These are phyloP conservation scores for Ormyrus pomaceus DNA, from an alignment of 2,888 invertebrate species.

Conservation along the genomic window DNA sequence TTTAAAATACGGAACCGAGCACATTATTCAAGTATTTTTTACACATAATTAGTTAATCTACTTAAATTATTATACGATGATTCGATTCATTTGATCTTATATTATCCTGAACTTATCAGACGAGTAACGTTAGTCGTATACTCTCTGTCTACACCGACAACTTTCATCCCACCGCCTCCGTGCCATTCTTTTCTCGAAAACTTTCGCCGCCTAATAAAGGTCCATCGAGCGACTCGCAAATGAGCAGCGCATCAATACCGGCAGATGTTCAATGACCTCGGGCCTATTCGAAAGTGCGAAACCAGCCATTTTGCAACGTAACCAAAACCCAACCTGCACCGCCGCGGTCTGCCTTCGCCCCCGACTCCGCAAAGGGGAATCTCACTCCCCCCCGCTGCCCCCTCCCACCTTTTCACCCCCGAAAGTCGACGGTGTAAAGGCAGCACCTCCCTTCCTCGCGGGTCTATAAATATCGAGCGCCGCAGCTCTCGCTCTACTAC, in stretches of 20 bases:
- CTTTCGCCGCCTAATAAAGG: not conserved
- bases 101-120: no score
- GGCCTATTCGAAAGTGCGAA: not conserved
- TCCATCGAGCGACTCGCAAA: not conserved
- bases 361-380: slow-evolving; percentile 46
- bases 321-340: not conserved
- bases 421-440: slow-evolving; percentile 4
- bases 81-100: no score
- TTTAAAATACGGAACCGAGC: no score
- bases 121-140: no score
- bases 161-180: no score
- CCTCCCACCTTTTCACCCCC: not conserved
- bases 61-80: no score
- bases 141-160: no score
- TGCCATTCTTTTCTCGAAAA: no score
- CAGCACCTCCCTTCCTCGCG: slow-evolving; percentile 10
- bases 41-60: no score
- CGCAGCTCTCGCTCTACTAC: slow-evolving; percentile 11
- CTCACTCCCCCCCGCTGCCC: slow-evolving; percentile 2
- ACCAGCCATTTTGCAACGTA: slow-evolving; percentile 34
- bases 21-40: no score
- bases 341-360: slow-evolving; percentile 15
- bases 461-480: slow-evolving; percentile 1
- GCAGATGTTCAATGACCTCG: no score
- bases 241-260: not conserved